Evolutionary conservation across 2,888 invertebrate species (phyloP), one percentile per base, ranked within the genome.

Genomic region (Morpho achilles): DNA sequence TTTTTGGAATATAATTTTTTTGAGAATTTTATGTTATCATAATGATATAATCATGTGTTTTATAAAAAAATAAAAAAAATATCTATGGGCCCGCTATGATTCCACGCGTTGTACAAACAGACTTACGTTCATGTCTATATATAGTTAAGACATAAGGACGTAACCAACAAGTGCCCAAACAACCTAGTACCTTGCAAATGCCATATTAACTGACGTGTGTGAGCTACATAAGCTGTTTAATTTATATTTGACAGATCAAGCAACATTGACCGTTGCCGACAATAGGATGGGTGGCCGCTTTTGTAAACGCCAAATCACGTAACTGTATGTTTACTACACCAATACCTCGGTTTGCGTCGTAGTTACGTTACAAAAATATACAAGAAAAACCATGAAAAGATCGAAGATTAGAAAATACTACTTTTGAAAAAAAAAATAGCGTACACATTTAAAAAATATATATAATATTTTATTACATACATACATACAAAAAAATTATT

Each of bases 161-260:
- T 53, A 53, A 42, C 16, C 67, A 68, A 60, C 63, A 66, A 74
- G 72, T 75, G 73, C 74, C 77, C 77, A 67, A 65, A 72, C 67
- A 8, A 51, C 42, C 66, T 60, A 75, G 80, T 80, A 80, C 80
- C 79, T 79, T 77, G 64, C 71, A 66, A 69, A 74, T 77, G 81
- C 81, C 81, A 81, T 82, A 82, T 75, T 74, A 67, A 74, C 65
- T 56, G 59, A 62, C 54, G 46, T 51, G 53, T 57, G 51, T 70
- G 70, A 59, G 47, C 22, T 53, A 51, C 53, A 56, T 58, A 58
- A 61, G 57, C 57, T 53, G 59, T 59, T 59, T 60, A 58, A 61
- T 56, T 50, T 58, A 61, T 56, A 50, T 39, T 47, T 44, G 53
- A 47, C 46, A 53, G 41, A 46, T 51, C 9, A 45, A 52, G 54